These are phyloP conservation scores for Tiliacea aurago DNA, from an alignment of 2,888 invertebrate genomes.

Conservation along the genomic window DNA sequence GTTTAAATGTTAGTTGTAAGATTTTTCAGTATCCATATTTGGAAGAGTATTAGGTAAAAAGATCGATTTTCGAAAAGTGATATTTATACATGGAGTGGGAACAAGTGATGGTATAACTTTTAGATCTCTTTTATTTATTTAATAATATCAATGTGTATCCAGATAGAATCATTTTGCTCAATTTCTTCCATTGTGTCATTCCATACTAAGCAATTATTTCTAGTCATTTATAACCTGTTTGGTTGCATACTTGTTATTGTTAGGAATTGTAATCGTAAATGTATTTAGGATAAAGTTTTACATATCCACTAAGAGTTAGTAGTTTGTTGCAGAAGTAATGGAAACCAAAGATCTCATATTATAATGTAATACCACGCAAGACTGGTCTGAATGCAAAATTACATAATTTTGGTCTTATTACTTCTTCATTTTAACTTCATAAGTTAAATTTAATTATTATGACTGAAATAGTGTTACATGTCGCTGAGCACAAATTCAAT, in stretches of 20 bases:
- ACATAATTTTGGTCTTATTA: slow-evolving; percentile 20
- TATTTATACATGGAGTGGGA: slow-evolving; percentile 68
- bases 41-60: slow-evolving; percentile 38
- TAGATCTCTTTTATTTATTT: slow-evolving; percentile 49
- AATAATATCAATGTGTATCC: slow-evolving; percentile 45
- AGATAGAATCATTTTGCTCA: slow-evolving; percentile 70
- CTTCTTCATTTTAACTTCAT: slow-evolving; percentile 19
- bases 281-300: slow-evolving; percentile 56
- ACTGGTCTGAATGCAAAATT: slow-evolving; percentile 11
- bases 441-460: slow-evolving; percentile 31
- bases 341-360: slow-evolving; percentile 26
- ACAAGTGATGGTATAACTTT: slow-evolving; percentile 66
- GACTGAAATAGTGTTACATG: slow-evolving; percentile 45
- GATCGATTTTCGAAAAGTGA: slow-evolving; percentile 64
- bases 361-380: slow-evolving; percentile 46
- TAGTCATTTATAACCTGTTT: slow-evolving; percentile 60
- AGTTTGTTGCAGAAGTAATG: slow-evolving; percentile 39
- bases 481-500: slow-evolving; percentile 49
- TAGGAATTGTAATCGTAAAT: slow-evolving; percentile 61
- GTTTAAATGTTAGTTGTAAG: slow-evolving; percentile 49
- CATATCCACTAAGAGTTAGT: slow-evolving; percentile 58
- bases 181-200: slow-evolving; percentile 70
- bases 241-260: slow-evolving; percentile 60
- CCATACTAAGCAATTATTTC: slow-evolving; percentile 67
- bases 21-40: slow-evolving; percentile 53